A percentile compares a stretch with the other conserved stretches of the same genome.
Conservation (phyloP, 1,140 invertebrate species). For the Pemphigus obesinymphae region DNA sequence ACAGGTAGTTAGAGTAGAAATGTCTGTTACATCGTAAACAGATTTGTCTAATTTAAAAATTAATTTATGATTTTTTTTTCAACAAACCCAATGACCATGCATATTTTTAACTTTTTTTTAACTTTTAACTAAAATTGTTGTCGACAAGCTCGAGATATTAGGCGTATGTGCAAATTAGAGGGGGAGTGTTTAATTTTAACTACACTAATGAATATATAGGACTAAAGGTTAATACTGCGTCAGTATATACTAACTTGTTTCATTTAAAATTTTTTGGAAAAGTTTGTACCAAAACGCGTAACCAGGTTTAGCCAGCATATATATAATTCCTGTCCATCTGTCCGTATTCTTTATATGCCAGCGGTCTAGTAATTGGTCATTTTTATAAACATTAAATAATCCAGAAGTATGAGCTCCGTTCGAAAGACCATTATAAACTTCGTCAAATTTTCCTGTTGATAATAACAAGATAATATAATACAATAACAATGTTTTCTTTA, state of each 20-base stretch:
- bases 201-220: no score
- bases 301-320: background rate
- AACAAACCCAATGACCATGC: no score
- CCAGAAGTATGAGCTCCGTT: background rate
- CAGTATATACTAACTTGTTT: background rate
- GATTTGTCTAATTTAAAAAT: no score
- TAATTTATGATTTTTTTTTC: no score
- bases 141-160: no score
- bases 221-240: no score
- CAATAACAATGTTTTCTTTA: background rate
- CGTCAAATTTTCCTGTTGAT: constrained; percentile 14
- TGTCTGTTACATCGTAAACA: no score
- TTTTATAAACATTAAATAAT: constrained; percentile 23
- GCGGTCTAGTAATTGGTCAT: background rate
- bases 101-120: no score
- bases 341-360: constrained; percentile 31
- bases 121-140: no score
- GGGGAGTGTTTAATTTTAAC: no score
- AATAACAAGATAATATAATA: background rate
- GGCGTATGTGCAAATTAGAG: no score
- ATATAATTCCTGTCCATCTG: background rate
- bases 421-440: constrained; percentile 26
- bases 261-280: background rate
- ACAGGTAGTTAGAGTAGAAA: no score
- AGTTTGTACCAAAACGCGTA: constrained; percentile 14